phyloP scores from a whole-genome alignment of 2,797 vertebrate genomes.

The Sarcophilus harrisii region DNA sequence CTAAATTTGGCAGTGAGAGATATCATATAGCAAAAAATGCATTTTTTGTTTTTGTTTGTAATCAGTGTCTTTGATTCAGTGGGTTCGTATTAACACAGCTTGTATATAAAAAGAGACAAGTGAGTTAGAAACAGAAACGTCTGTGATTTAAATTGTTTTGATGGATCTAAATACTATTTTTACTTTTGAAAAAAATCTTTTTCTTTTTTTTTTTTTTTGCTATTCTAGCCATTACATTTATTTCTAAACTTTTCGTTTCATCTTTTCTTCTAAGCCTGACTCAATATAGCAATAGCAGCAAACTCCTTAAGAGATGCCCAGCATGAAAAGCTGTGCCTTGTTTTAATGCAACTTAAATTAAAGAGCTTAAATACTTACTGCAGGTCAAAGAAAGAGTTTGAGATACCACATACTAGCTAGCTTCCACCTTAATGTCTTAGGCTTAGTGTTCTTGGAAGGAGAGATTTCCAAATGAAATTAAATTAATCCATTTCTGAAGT shows the following conservation, averaged over 20 bases:
- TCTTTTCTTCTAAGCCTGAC: conserved; percentile 42
- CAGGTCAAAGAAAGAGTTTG: conserved; percentile 61
- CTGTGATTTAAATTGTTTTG: conserved; percentile 34
- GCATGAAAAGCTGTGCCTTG: conserved; percentile 64
- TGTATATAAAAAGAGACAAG: not conserved
- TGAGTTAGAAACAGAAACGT: not conserved
- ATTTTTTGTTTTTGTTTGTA: not conserved
- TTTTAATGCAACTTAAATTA: conserved; percentile 40
- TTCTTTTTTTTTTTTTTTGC: not conserved
- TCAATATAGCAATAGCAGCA: conserved; percentile 54
- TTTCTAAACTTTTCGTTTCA: conserved; percentile 42
- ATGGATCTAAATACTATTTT: conserved; percentile 49
- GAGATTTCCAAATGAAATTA: conserved; percentile 55
- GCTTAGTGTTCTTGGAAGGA: conserved; percentile 53
- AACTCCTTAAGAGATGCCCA: conserved; percentile 66
- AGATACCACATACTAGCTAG: conserved; percentile 44
- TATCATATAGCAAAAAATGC: not conserved
- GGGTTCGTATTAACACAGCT: not conserved
- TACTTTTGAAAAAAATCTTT: conserved; percentile 54
- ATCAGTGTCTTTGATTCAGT: conserved; percentile 24
- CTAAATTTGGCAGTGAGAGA: not conserved
- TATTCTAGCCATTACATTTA: conserved; percentile 43
- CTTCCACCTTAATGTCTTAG: conserved; percentile 56
- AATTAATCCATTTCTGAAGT: not conserved
- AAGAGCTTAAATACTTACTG: conserved; percentile 69